Evolutionary conservation across 64 coral and sea anemone species (phyloP).

Genomic region (Anthopleura sola): DNA sequence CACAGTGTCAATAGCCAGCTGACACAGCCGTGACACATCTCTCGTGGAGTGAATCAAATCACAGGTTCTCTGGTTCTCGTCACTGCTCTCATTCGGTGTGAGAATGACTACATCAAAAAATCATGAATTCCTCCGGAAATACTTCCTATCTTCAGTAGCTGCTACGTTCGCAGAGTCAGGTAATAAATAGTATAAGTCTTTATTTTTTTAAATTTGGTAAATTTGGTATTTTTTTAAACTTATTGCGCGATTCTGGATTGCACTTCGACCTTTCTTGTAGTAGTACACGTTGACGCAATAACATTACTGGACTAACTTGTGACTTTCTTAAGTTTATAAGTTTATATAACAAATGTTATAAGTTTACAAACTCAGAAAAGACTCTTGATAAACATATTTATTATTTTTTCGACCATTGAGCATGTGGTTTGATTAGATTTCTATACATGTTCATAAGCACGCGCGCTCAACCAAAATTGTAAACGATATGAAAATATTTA

Average conservation of each 20-base stretch:
- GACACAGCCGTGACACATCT: neutral
- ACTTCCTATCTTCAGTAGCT: conserved; percentile 73
- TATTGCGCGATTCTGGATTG: neutral
- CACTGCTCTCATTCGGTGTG: neutral
- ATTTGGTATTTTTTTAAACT: too few species aligned
- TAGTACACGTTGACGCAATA: neutral
- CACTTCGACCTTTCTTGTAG: neutral
- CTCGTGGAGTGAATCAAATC: too few species aligned
- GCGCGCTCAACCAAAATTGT: neutral
- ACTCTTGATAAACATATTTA: neutral
- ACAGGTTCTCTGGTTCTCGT: too few species aligned
- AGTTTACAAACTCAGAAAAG: neutral
- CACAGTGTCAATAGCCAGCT: neutral
- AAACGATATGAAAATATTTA: too few species aligned
- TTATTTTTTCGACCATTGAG: neutral
- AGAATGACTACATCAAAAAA: conserved; percentile 2
- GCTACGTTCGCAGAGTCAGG: conserved; percentile 90
- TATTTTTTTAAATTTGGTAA: neutral
- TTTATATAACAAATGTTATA: neutral
- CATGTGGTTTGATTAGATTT: neutral
- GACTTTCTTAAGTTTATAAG: neutral
- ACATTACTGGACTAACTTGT: too few species aligned
- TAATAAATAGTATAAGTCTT: conserved; percentile 1
- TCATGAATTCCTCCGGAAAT: conserved; percentile 65
- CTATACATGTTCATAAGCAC: neutral